phyloP scores from a whole-genome alignment of 2,888 invertebrate genomes.

The Meganola albula region DNA sequence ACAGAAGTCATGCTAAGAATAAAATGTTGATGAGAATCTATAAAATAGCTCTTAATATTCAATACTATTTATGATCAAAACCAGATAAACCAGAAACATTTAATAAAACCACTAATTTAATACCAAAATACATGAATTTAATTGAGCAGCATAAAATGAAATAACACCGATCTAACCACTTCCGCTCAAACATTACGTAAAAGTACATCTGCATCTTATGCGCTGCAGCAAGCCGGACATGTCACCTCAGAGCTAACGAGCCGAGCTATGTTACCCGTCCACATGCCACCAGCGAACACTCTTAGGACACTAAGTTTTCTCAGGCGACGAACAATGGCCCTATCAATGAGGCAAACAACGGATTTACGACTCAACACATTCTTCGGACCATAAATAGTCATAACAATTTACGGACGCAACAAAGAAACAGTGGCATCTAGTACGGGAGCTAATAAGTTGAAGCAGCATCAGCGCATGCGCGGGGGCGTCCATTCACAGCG shows the following conservation, averaged over 20 bases:
- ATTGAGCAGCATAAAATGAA: slow-evolving; percentile 20
- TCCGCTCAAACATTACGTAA: slow-evolving; percentile 25
- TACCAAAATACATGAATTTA: slow-evolving; percentile 17
- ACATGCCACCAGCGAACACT: slow-evolving; percentile 36
- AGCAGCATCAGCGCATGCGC: slow-evolving; percentile 52
- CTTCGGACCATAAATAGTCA: slow-evolving; percentile 61
- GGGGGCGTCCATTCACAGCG: slow-evolving; percentile 76
- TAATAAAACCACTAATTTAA: slow-evolving; percentile 21
- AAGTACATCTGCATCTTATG: slow-evolving; percentile 11
- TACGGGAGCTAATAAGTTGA: slow-evolving; percentile 66
- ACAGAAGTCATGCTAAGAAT: no score
- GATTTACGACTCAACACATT: slow-evolving; percentile 63
- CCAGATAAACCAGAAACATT: slow-evolving; percentile 7
- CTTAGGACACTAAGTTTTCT: slow-evolving; percentile 29
- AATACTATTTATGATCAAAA: not conserved
- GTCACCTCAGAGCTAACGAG: slow-evolving; percentile 45
- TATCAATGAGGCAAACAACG: slow-evolving; percentile 56
- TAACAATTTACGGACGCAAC: slow-evolving; percentile 69
- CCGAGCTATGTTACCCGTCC: slow-evolving; percentile 40
- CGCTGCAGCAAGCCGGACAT: slow-evolving; percentile 29
- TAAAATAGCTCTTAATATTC: not conserved
- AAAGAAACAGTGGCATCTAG: slow-evolving; percentile 66
- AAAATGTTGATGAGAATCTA: not conserved
- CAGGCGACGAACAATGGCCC: slow-evolving; percentile 48
- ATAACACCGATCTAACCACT: slow-evolving; percentile 20